A percentile compares a stretch with the other conserved stretches of the same genome.
Evolutionary conservation across 1,140 invertebrate species (phyloP).

Genomic region (Ladona fulva): DNA sequence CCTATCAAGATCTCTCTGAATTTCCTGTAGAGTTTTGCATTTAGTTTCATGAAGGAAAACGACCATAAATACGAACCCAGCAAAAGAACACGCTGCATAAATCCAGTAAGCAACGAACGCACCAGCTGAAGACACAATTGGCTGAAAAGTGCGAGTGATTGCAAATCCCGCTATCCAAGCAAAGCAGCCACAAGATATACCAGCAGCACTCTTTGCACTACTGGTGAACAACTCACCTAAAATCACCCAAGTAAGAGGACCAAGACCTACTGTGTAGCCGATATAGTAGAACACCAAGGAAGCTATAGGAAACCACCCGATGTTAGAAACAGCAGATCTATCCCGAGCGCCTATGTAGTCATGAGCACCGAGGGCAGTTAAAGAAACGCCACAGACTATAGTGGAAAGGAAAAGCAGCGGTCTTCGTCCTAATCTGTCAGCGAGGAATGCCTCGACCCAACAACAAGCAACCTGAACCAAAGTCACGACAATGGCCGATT

Average conservation of each 20-base stretch:
- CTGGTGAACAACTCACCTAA: slow-evolving; percentile 58
- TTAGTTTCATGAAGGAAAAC: slow-evolving; percentile 84
- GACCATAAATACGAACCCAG: slow-evolving; percentile 60
- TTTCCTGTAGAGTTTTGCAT: slow-evolving; percentile 76
- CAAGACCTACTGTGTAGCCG: slow-evolving; percentile 83
- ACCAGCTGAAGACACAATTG: slow-evolving; percentile 54
- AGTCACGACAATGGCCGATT: slow-evolving; percentile 34
- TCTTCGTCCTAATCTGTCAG: slow-evolving; percentile 33
- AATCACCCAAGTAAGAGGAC: slow-evolving; percentile 90
- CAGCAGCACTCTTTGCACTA: slow-evolving; percentile 34
- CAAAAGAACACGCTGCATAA: slow-evolving; percentile 62
- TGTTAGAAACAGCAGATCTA: slow-evolving; percentile 34
- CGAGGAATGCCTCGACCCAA: slow-evolving; percentile 26
- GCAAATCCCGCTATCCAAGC: slow-evolving; percentile 42
- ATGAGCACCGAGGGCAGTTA: slow-evolving; percentile 19
- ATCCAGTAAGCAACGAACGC: slow-evolving; percentile 72
- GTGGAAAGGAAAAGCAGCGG: slow-evolving; percentile 36
- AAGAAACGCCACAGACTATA: slow-evolving; percentile 17
- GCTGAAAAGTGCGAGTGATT: slow-evolving; percentile 41
- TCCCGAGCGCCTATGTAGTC: slow-evolving; percentile 37
- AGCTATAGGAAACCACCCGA: slow-evolving; percentile 63
- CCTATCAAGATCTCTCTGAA: slow-evolving; percentile 49
- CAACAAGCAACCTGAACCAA: slow-evolving; percentile 26
- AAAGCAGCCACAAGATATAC: slow-evolving; percentile 42
- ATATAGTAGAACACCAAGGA: slow-evolving; percentile 79